phyloP scores from a whole-genome alignment of 2,888 invertebrate genomes.

The Drosophila atroscutellata region DNA sequence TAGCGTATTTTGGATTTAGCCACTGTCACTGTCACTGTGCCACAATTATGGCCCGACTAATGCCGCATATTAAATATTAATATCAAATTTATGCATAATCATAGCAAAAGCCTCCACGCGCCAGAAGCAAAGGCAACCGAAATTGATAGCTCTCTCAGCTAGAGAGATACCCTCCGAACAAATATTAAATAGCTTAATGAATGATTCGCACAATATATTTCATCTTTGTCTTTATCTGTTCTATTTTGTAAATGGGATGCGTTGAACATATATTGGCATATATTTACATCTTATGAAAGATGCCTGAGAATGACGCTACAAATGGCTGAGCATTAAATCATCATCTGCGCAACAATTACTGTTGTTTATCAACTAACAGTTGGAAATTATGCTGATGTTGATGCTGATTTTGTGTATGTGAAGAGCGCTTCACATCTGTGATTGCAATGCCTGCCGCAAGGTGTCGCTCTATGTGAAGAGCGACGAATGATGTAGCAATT shows the following conservation, averaged over 20 bases:
- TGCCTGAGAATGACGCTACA: not conserved
- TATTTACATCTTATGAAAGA: not conserved
- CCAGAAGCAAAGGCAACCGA: not conserved
- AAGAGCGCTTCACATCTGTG: not conserved
- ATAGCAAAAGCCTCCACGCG: slow-evolving; percentile 35
- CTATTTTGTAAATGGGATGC: not conserved
- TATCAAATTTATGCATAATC: slow-evolving; percentile 64
- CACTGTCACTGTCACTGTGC: not conserved
- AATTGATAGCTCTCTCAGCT: not conserved
- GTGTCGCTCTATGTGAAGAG: not conserved
- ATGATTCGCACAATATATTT: not conserved
- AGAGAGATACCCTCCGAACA: not conserved
- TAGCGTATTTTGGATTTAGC: not conserved
- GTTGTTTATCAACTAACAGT: not conserved
- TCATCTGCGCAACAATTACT: too few species aligned
- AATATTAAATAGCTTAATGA: not conserved
- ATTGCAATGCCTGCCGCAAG: not conserved
- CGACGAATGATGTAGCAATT: not conserved
- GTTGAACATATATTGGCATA: not conserved
- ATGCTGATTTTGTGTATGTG: not conserved
- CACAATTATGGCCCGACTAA: slow-evolving; percentile 21
- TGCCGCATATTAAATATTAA: slow-evolving; percentile 56
- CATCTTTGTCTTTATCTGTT: not conserved
- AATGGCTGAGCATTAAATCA: not conserved
- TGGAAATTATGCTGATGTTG: not conserved